phyloP scores from a whole-genome alignment of 2,888 invertebrate species.

The Lithophane semibrunnea region DNA sequence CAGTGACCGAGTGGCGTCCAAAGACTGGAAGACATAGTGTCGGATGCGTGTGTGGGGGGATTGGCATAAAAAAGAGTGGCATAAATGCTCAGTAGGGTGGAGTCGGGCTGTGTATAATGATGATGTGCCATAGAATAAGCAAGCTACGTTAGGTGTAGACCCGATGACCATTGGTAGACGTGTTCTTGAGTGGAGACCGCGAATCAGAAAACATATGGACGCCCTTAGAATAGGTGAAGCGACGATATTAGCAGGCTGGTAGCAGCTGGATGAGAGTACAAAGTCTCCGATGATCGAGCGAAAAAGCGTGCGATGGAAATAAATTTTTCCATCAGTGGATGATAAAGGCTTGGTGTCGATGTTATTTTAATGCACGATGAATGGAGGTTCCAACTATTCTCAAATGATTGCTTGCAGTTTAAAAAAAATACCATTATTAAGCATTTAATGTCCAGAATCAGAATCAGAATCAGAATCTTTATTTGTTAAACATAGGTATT shows the following conservation, averaged over 20 bases:
- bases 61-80: too few relatives aligned
- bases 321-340: neutral
- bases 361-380: neutral
- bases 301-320: neutral
- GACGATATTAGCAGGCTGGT: neutral
- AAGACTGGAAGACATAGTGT: too few relatives aligned
- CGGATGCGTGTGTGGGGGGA: too few relatives aligned
- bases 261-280: neutral
- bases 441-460: neutral
- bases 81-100: too few relatives aligned
- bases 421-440: too few relatives aligned
- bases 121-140: neutral
- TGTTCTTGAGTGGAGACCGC: neutral
- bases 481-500: too few relatives aligned
- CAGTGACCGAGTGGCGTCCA: too few relatives aligned
- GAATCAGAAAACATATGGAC: neutral
- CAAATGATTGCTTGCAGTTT: too few relatives aligned
- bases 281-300: neutral
- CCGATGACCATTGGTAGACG: neutral
- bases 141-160: neutral
- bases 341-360: neutral
- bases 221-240: neutral
- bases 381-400: too few relatives aligned
- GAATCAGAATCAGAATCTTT: too few relatives aligned
- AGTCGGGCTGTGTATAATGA: too few relatives aligned